phyloP scores from a whole-genome alignment of 1,140 invertebrate species.

The Pristionchus pacificus region DNA sequence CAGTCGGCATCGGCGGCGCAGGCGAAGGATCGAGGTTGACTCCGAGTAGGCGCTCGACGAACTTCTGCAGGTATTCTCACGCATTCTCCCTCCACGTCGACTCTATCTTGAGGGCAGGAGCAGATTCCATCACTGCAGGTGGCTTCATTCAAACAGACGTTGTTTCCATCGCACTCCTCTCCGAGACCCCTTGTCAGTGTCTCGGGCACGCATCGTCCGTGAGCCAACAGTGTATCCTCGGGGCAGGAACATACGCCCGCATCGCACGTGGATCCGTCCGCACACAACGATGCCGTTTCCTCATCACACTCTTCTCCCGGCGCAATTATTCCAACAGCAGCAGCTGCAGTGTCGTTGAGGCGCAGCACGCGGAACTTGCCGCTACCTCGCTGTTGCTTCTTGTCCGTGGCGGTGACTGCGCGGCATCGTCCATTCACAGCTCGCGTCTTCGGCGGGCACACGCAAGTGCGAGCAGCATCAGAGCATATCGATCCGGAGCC shows the following conservation, averaged over 20 bases:
- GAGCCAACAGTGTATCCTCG: background rate
- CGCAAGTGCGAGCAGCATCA: conserved; percentile 17
- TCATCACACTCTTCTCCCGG: background rate
- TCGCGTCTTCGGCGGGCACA: conserved; percentile 21
- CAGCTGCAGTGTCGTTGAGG: background rate
- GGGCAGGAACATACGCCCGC: background rate
- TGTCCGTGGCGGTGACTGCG: no score
- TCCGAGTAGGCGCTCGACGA: background rate
- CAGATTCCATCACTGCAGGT: conserved; percentile 25
- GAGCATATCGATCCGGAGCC: conserved; percentile 25
- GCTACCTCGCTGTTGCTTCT: no score
- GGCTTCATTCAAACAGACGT: conserved; percentile 5
- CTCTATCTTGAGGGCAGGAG: conserved; percentile 22
- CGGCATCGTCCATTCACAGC: background rate
- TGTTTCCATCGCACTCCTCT: conserved; percentile 8
- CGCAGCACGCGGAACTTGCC: no score
- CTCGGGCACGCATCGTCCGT: conserved; percentile 18
- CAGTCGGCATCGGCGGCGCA: conserved; percentile 23
- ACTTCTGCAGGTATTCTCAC: conserved; percentile 17
- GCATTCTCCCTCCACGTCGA: conserved; percentile 33
- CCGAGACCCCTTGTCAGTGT: background rate
- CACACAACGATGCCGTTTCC: no score
- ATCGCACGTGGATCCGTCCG: background rate
- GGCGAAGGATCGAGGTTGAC: background rate
- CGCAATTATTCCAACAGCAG: background rate